Base-by-base conservation (phyloP, 1,140 invertebrate species). In the Phymastichus coffea region DNA sequence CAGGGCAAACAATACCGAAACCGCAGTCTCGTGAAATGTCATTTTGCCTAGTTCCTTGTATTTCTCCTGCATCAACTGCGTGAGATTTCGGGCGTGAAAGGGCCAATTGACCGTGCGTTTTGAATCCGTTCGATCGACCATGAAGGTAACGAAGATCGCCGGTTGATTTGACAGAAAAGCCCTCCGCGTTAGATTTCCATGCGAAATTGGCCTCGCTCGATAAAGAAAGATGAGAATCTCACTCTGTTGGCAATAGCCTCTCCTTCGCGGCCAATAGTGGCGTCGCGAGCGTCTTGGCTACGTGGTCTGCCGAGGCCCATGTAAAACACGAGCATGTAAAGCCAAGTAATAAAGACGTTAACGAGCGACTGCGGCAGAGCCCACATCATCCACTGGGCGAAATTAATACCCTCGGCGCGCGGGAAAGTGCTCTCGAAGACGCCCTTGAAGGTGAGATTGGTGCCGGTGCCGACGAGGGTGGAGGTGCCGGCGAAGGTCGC, bases 371-470 rank as follows among this genome's bases (percentile, higher is more conserved):
- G 87, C 77, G 25, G 88, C 83, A 14, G 83, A 73, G 67, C 81
- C 73, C 64, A 88, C 46, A 87, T 80, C 84, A 93, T 88, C 84
- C 90, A 93, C 56, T 83, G 84, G 54, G 87, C 84, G 74, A 93
- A 93, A 66, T 86, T 87, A 37, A 90, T 70, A 43, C 81, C 81
- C 0, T 81, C 76, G 20, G 83, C 69, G 60, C 64, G 3, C 53
- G 76, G 66, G 78, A 88, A 61, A 64, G 68, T 44, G 84, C 74
- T 78, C 57, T 90, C 87, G 55, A 86, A 85, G 52, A 89, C 85
- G 12, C 87, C 89, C 72, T 91, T 92, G 61, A 94, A 87, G 1
- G 93, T 90, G 10, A 95, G 82, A 78, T 97, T 97, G 20, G 93
- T 93, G 4, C 88, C 90, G 1, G 93, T 94, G 4, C 94, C 94